Percentiles rank a stretch among this genome's conserved stretches.
These are phyloP conservation scores for Alces alces DNA, from an alignment of 2,113 vertebrate genomes.

Conservation along the genomic window DNA sequence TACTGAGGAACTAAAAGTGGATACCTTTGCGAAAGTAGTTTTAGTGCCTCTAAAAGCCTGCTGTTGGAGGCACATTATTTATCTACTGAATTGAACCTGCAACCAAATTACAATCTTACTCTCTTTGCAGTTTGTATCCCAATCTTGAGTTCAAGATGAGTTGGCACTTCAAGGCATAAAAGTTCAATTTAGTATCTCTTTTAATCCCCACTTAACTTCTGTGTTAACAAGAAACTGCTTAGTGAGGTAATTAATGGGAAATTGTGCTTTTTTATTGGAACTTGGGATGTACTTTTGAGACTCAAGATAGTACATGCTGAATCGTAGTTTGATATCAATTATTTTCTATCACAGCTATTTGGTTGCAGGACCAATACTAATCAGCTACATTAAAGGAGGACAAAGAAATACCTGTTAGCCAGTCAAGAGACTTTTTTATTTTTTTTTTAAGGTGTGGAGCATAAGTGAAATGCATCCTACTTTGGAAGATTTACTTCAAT, in stretches of 20 bases:
- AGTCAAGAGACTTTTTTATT: neutral
- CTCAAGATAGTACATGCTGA: neutral
- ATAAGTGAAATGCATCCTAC: neutral
- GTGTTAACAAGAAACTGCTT: slow-evolving; percentile 62
- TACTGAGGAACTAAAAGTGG: slow-evolving; percentile 54
- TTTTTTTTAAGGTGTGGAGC: neutral
- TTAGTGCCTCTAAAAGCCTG: slow-evolving; percentile 62
- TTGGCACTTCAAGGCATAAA: slow-evolving; percentile 65
- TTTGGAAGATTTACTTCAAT: neutral
- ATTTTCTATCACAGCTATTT: slow-evolving; percentile 26
- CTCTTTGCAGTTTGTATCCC: slow-evolving; percentile 43
- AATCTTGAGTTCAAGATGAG: slow-evolving; percentile 64
- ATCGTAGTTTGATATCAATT: slow-evolving; percentile 25
- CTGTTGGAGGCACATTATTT: slow-evolving; percentile 47
- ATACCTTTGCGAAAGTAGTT: slow-evolving; percentile 42
- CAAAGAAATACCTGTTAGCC: neutral
- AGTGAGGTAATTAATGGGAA: slow-evolving; percentile 62
- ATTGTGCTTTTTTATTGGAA: slow-evolving; percentile 51
- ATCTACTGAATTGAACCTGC: slow-evolving; percentile 52
- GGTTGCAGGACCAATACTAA: neutral
- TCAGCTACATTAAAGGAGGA: neutral
- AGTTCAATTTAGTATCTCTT: slow-evolving; percentile 60
- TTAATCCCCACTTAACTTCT: slow-evolving; percentile 66
- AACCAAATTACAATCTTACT: slow-evolving; percentile 58
- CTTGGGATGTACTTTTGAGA: neutral